These are phyloP conservation scores for Silurus glanis DNA, from an alignment of 2,113 vertebrate species.

Conservation along the genomic window DNA sequence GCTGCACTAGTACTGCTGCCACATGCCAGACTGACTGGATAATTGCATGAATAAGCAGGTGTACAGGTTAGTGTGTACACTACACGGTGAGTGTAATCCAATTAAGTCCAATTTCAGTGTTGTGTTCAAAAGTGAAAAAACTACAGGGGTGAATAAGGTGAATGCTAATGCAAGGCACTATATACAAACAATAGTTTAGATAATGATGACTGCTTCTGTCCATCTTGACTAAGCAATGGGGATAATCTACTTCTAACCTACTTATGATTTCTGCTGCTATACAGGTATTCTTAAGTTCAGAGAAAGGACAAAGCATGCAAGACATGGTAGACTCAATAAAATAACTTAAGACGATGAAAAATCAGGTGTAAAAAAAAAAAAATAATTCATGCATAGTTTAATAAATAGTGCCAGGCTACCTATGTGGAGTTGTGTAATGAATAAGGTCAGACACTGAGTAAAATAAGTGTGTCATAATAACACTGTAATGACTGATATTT, in stretches of 20 bases:
- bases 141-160: neutral
- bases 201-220: conserved; percentile 7
- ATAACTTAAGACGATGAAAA: conserved; percentile 28
- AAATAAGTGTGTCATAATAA: conserved; percentile 44
- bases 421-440: conserved; percentile 19
- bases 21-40: neutral
- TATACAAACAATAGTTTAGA: neutral
- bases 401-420: conserved; percentile 23
- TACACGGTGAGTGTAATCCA: neutral
- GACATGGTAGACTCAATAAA: conserved; percentile 28
- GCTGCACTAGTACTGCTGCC: neutral
- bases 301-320: conserved; percentile 62
- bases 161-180: conserved; percentile 12
- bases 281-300: conserved; percentile 72
- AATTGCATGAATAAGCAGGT: neutral
- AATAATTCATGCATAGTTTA: conserved; percentile 18
- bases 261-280: conserved; percentile 73
- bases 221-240: neutral
- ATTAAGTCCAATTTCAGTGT: neutral
- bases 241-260: conserved; percentile 73
- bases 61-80: neutral
- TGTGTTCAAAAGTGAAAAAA: neutral
- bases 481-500: conserved; percentile 34
- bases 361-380: neutral
- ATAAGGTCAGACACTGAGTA: conserved; percentile 6